phyloP scores from a whole-genome alignment of 2,113 vertebrate genomes.

The Myotis yumanensis region DNA sequence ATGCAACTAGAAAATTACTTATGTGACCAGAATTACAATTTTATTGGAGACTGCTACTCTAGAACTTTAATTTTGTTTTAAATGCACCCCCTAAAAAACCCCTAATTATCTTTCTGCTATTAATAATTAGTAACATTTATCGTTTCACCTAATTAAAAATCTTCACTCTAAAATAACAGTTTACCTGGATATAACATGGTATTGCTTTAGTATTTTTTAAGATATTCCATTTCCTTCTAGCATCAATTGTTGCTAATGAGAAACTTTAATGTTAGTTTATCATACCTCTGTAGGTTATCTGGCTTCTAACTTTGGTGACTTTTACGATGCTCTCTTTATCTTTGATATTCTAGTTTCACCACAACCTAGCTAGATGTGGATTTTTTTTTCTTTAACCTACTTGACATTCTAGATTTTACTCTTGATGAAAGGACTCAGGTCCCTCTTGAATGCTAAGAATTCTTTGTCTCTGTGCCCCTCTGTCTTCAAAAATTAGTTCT shows the following conservation, averaged over 20 bases:
- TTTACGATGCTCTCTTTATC: conserved; percentile 37
- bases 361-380: background rate
- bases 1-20: background rate
- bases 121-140: conserved; percentile 50
- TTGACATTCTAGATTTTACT: conserved; percentile 17
- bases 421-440: conserved; percentile 6
- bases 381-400: conserved; percentile 30
- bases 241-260: background rate
- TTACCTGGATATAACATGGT: background rate
- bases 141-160: conserved; percentile 42
- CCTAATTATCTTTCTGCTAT: background rate
- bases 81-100: background rate
- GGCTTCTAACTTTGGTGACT: background rate
- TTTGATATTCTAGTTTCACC: conserved; percentile 40
- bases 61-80: conserved; percentile 48
- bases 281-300: background rate
- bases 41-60: conserved; percentile 13
- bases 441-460: conserved; percentile 21
- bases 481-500: conserved; percentile 48
- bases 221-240: background rate
- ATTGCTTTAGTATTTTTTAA: conserved; percentile 39
- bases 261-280: background rate
- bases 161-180: background rate
- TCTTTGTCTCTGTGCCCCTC: background rate
- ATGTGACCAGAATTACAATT: background rate